Percentiles rank a stretch among this genome's conserved stretches.
Conservation (phyloP, 92 coral and sea anemone genomes). For the Plumapathes pennacea region DNA sequence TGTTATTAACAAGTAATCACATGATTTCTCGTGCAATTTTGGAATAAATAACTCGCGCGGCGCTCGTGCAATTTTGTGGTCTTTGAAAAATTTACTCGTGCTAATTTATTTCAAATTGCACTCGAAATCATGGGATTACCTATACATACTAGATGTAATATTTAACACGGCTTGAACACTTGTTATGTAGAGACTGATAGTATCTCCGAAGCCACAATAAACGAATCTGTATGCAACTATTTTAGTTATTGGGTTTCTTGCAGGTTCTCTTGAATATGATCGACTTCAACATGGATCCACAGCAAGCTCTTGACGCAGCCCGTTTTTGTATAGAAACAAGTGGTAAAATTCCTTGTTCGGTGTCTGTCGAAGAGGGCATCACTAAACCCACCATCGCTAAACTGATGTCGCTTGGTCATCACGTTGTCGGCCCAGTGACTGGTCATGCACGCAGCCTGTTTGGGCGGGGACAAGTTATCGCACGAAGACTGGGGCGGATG, state of each 20-base stretch:
- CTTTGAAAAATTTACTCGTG: too few species aligned
- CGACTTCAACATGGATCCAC: slow-evolving; percentile 96
- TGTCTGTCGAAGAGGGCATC: slow-evolving; percentile 84
- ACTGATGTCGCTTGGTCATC: slow-evolving; percentile 71
- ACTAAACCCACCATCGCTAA: slow-evolving; percentile 33
- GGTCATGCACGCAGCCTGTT: slow-evolving; percentile 60
- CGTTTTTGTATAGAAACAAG: slow-evolving; percentile 61
- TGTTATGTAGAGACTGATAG: too few species aligned
- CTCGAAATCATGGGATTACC: too few species aligned
- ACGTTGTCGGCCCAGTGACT: slow-evolving; percentile 56
- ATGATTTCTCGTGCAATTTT: too few species aligned
- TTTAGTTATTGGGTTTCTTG: not conserved
- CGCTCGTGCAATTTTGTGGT: too few species aligned
- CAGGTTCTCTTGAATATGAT: slow-evolving; percentile 95
- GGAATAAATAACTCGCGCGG: too few species aligned
- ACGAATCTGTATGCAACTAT: too few species aligned
- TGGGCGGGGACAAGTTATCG: slow-evolving; percentile 91
- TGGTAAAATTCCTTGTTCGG: slow-evolving; percentile 30
- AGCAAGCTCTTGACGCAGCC: slow-evolving; percentile 91
- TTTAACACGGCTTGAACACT: too few species aligned
- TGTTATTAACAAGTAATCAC: too few species aligned
- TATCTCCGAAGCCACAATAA: too few species aligned
- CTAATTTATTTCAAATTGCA: too few species aligned
- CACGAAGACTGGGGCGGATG: slow-evolving; percentile 36
- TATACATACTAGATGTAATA: too few species aligned